Evolutionary conservation across 1,140 invertebrate genomes (phyloP).

Genomic region (Argopecten irradians): DNA sequence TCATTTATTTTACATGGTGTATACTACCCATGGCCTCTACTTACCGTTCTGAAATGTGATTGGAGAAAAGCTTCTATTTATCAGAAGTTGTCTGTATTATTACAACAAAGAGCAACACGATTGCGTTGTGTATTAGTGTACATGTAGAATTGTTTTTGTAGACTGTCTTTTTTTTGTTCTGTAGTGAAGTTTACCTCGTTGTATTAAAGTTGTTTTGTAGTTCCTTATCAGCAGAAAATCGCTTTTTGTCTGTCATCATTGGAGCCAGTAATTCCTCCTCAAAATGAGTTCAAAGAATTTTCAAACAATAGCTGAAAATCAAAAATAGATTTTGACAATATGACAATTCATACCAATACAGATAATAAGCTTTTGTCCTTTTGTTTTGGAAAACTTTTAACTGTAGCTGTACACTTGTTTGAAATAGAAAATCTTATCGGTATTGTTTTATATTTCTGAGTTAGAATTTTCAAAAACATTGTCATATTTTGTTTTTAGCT

Average conservation of each 20-base stretch:
- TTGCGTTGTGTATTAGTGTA: background rate
- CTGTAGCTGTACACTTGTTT: background rate
- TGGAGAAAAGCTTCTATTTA: background rate
- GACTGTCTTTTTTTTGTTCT: background rate
- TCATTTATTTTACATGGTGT: background rate
- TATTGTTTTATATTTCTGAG: background rate
- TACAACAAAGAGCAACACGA: background rate
- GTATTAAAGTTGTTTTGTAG: background rate
- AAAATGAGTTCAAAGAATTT: background rate
- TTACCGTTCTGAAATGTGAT: background rate
- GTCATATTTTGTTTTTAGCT: too few species aligned
- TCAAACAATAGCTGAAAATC: background rate
- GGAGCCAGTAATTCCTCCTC: background rate
- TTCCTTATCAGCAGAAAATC: background rate
- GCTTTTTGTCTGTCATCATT: too few species aligned
- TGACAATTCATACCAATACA: background rate
- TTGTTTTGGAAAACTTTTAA: background rate
- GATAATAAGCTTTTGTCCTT: background rate
- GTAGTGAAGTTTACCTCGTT: background rate
- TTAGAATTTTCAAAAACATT: too few species aligned
- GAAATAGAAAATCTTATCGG: background rate
- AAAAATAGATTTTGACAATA: background rate
- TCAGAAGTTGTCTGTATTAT: background rate
- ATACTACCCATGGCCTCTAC: background rate
- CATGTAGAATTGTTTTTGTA: background rate